These are phyloP conservation scores for Platyscapa corneri DNA, from an alignment of 1,140 invertebrate species.

Conservation along the genomic window DNA sequence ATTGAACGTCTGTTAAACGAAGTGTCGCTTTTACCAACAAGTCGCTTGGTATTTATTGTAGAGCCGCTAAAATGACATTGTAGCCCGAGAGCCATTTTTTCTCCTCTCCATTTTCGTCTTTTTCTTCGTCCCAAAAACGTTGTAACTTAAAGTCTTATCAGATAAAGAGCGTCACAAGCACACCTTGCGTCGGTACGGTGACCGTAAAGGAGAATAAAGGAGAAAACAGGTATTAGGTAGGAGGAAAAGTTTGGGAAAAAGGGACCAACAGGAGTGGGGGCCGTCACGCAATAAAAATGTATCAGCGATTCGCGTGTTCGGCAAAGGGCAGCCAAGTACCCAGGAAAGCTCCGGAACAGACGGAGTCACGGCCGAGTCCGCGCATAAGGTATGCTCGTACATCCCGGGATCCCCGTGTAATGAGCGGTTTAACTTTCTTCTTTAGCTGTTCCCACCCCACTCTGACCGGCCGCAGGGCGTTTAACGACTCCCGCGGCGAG, in stretches of 20 bases:
- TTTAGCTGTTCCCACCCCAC: background rate
- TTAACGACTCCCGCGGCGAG: constrained; percentile 27
- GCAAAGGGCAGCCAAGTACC: background rate
- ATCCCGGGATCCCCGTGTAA: constrained; percentile 11
- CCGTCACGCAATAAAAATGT: background rate
- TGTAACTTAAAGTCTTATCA: background rate
- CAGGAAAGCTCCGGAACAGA: background rate
- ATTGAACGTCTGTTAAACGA: too few relatives aligned
- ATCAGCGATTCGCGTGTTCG: background rate
- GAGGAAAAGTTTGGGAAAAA: background rate
- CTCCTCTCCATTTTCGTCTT: too few relatives aligned
- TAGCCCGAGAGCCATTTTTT: background rate
- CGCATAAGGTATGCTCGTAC: background rate
- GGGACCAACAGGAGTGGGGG: background rate
- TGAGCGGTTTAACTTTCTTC: constrained; percentile 46
- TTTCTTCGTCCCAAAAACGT: too few relatives aligned
- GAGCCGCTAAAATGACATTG: background rate
- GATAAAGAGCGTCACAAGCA: background rate
- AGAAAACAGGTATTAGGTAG: background rate
- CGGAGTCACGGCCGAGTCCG: background rate
- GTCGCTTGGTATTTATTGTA: background rate
- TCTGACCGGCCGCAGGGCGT: background rate
- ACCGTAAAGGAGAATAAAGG: background rate
- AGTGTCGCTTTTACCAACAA: too few relatives aligned
- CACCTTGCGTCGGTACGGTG: background rate